Base-by-base conservation (phyloP, 1,140 invertebrate species). In the Trichomalopsis sarcophagae region DNA sequence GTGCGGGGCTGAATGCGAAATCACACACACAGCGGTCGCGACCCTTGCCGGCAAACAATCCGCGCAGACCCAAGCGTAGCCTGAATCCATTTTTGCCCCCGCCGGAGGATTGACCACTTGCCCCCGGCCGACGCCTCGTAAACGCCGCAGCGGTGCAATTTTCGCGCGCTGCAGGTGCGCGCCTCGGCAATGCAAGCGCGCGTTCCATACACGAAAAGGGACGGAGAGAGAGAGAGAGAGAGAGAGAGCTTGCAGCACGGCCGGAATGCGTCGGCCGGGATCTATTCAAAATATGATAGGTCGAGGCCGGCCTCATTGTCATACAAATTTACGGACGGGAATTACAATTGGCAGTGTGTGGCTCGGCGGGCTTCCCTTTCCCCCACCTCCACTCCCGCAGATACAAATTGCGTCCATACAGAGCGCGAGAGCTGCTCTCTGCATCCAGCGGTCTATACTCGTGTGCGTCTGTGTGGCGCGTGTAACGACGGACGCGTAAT, bases 281-380 rank as follows among this genome's bases (percentile, higher is more conserved):
- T 78, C 82, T 23, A 84, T 84, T 84, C 75, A 84, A 78, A 84
- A 71, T 84, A 79, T 79, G 82, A 84, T 84, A 50, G 77, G 66
- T 62, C 55, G 40, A 27, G 27, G 27, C 11, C 10, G 47, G n/a
- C 36, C 83, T 84, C 83, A 84, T 84, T 84, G 83, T 84, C 83
- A 84, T 84, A 84, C 83, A 84, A 84, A 84, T 84, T 74, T 62
- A 66, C 68, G 82, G 74, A 68, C 75, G 82, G 66, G 68, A 84
- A 84, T 84, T 69, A 77, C 83, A 84, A 84, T 84, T 84, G 83
- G 82, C 82, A 71, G 55, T 44, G 47, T 66, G 71, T n/a, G 55
- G 55, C 55, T 62, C 55, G 55, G 21, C 21, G 17, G 0, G 0
- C 33, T 36, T 36, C 4, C 40, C 40, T 44, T 9, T 44, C 33